A percentile compares a stretch with the other conserved stretches of the same genome.
phyloP scores from a whole-genome alignment of 2,113 vertebrate species.

The Oryzias melastigma region DNA sequence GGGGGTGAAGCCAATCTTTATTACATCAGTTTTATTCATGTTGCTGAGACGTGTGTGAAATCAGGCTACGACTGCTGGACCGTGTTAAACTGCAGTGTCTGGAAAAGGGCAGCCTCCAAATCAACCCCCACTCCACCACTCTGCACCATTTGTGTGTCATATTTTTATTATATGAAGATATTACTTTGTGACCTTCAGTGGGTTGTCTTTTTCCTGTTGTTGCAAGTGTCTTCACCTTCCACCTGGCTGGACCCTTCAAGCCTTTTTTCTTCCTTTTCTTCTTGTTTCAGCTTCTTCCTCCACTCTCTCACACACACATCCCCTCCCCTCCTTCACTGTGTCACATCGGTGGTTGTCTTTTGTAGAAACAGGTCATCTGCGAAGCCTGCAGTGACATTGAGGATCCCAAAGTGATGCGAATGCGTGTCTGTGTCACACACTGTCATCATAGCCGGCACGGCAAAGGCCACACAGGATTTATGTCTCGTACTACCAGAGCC shows the following conservation, averaged over 20 bases:
- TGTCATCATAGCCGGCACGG: constrained; percentile 59
- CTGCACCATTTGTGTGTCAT: constrained; percentile 33
- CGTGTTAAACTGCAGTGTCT: constrained; percentile 68
- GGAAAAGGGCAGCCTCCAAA: constrained; percentile 61
- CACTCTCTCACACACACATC: constrained; percentile 16
- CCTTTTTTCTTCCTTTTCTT: constrained; percentile 16
- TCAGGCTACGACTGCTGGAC: constrained; percentile 73
- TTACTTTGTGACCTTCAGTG: constrained; percentile 39
- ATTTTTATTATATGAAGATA: constrained; percentile 35
- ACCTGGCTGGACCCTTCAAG: constrained; percentile 1
- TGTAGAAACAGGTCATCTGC: constrained; percentile 75
- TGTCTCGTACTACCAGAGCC: constrained; percentile 64
- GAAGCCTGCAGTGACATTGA: constrained; percentile 73
- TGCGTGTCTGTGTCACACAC: constrained; percentile 46
- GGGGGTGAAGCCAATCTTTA: constrained; percentile 59
- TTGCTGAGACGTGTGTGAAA: constrained; percentile 73
- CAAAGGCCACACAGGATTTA: constrained; percentile 76
- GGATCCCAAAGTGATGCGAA: constrained; percentile 69
- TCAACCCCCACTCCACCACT: constrained; percentile 27
- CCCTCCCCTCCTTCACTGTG: constrained; percentile 24
- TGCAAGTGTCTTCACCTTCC: background rate
- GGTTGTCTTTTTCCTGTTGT: background rate
- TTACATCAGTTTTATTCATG: constrained; percentile 82
- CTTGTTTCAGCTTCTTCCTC: constrained; percentile 3
- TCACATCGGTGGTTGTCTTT: constrained; percentile 57